These are phyloP conservation scores for Picus viridis DNA, from an alignment of 2,797 vertebrate species.

Conservation along the genomic window DNA sequence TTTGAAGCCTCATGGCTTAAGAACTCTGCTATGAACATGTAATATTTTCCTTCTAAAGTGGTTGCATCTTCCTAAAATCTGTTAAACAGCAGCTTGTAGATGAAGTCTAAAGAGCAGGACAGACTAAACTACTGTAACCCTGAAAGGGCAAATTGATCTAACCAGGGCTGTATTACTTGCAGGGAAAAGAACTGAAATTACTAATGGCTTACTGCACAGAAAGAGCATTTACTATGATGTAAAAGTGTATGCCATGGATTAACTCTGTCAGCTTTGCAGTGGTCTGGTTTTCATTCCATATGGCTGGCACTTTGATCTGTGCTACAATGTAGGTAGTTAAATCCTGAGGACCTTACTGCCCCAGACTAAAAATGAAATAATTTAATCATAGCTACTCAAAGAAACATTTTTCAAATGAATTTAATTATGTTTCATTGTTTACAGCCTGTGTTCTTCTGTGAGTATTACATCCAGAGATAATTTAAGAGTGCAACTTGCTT, in stretches of 20 bases:
- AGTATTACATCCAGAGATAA: not conserved
- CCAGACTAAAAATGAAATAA: constrained; percentile 20
- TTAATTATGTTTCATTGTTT: constrained; percentile 30
- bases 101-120: not conserved
- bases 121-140: not conserved
- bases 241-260: constrained; percentile 16
- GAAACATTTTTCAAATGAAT: constrained; percentile 7
- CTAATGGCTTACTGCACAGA: not conserved
- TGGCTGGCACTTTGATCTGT: constrained; percentile 21
- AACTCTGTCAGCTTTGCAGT: constrained; percentile 23
- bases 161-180: not conserved
- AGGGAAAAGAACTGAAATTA: constrained; percentile 24
- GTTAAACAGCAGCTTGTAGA: not conserved
- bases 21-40: not conserved
- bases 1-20: not conserved
- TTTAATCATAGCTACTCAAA: constrained; percentile 23
- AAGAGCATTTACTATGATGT: not conserved
- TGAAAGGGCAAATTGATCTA: constrained; percentile 32
- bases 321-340: not conserved
- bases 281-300: constrained; percentile 46
- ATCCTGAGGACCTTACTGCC: constrained; percentile 32
- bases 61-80: constrained; percentile 8
- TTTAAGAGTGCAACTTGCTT: not conserved
- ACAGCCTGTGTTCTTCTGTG: not conserved
- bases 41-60: not conserved